Conservation (phyloP, 2,888 invertebrate genomes). For the Rotaria sp. region DNA sequence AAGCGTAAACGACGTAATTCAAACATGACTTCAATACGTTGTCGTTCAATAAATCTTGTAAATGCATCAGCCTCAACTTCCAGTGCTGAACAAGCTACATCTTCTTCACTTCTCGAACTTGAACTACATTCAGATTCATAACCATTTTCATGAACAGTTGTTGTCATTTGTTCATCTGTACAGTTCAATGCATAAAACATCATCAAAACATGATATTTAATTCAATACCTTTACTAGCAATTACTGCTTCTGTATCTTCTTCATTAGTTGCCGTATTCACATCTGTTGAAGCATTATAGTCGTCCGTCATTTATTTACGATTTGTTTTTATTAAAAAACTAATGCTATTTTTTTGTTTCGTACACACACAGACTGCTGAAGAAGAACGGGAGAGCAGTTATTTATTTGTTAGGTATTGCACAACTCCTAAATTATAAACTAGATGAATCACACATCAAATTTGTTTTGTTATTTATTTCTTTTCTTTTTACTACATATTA, state of each 20-base stretch:
- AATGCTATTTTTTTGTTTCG: not conserved
- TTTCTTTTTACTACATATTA: too few relatives aligned
- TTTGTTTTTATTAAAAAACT: not conserved
- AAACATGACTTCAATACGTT: conserved; percentile 49
- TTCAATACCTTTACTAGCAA: not conserved
- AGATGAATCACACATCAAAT: not conserved
- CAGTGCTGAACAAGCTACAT: not conserved
- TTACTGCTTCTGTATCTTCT: not conserved
- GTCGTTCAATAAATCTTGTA: conserved; percentile 25
- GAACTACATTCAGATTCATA: conserved; percentile 2
- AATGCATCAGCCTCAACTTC: conserved; percentile 20
- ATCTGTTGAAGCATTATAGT: not conserved
- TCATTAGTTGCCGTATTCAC: not conserved
- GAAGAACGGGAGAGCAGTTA: not conserved
- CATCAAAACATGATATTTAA: too few relatives aligned
- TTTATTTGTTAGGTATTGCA: not conserved
- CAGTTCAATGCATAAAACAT: not conserved
- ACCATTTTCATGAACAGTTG: not conserved
- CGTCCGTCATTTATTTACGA: not conserved
- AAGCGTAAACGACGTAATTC: conserved; percentile 49
- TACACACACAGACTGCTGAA: not conserved
- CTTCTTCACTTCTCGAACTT: not conserved
- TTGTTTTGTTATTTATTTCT: too few relatives aligned
- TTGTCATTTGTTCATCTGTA: not conserved
- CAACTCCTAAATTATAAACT: not conserved